Percentiles rank a stretch among this genome's conserved stretches.
Evolutionary conservation across 2,888 invertebrate species (phyloP).

Genomic region (Chalcosyrphus nemorum): DNA sequence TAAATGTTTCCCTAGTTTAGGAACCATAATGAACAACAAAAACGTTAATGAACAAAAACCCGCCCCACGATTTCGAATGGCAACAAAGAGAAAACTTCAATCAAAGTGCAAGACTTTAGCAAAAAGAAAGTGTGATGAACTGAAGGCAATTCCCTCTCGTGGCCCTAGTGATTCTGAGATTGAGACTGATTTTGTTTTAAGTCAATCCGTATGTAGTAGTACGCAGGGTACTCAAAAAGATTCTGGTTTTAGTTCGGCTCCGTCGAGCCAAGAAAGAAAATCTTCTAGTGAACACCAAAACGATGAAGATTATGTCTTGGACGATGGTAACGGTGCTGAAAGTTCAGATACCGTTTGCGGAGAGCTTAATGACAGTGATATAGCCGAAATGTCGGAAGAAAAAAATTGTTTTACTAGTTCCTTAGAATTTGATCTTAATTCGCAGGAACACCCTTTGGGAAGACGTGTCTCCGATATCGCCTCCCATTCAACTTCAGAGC

Average conservation of each 20-base stretch:
- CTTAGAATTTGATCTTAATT: constrained; percentile 32
- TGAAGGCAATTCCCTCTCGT: background rate
- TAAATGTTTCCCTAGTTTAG: constrained; percentile 1
- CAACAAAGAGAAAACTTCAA: constrained; percentile 34
- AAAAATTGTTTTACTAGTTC: constrained; percentile 14
- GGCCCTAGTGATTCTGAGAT: constrained; percentile 46
- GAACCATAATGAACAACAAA: background rate
- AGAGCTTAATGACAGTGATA: constrained; percentile 59
- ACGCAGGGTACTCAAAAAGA: constrained; percentile 72
- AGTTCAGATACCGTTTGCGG: constrained; percentile 62
- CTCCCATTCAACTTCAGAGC: background rate
- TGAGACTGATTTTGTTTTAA: constrained; percentile 64
- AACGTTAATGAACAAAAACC: constrained; percentile 12
- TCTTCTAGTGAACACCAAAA: constrained; percentile 42
- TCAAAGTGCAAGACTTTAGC: constrained; percentile 14
- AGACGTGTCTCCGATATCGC: constrained; percentile 30
- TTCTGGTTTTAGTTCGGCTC: constrained; percentile 75
- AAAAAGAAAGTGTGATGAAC: constrained; percentile 28
- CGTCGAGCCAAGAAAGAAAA: constrained; percentile 75
- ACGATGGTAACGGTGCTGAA: constrained; percentile 24
- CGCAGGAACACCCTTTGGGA: constrained; percentile 18
- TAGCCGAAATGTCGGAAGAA: constrained; percentile 37
- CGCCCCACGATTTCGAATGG: constrained; percentile 29
- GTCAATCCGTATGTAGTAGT: constrained; percentile 38
- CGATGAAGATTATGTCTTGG: constrained; percentile 34